Evolutionary conservation across 2,113 vertebrate species (phyloP).

Genomic region (Poeciliopsis turrubarensis): DNA sequence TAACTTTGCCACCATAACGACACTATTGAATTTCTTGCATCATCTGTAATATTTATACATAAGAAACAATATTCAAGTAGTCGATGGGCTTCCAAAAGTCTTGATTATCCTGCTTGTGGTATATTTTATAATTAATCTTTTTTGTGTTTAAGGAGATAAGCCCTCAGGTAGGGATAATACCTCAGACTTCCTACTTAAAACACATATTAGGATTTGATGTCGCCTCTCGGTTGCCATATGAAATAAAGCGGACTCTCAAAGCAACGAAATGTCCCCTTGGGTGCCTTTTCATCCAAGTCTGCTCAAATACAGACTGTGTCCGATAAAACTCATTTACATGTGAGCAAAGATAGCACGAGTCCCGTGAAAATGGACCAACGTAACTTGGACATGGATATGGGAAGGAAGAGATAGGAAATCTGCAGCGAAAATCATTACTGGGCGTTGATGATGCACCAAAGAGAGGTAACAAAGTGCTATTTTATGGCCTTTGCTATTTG

Average conservation of each 20-base stretch:
- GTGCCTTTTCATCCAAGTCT: slow-evolving; percentile 27
- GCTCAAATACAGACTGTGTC: slow-evolving; percentile 13
- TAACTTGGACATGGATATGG: slow-evolving; percentile 23
- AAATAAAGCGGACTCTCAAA: slow-evolving; percentile 67
- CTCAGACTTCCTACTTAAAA: slow-evolving; percentile 37
- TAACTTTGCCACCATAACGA: background rate
- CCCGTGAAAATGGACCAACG: slow-evolving; percentile 21
- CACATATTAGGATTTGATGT: slow-evolving; percentile 54
- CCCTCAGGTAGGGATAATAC: slow-evolving; percentile 22
- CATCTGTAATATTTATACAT: slow-evolving; percentile 9
- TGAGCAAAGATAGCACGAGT: slow-evolving; percentile 14
- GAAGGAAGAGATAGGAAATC: slow-evolving; percentile 31
- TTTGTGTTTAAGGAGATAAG: background rate
- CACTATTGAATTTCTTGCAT: slow-evolving; percentile 5
- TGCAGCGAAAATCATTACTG: slow-evolving; percentile 68
- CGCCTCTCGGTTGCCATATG: slow-evolving; percentile 64
- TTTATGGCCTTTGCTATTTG: slow-evolving; percentile 75
- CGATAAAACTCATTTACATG: slow-evolving; percentile 35
- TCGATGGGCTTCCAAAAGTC: slow-evolving; percentile 4
- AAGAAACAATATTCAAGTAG: background rate
- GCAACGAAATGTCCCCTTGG: slow-evolving; percentile 49
- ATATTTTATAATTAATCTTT: background rate
- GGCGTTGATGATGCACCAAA: slow-evolving; percentile 51
- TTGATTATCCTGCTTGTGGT: background rate
- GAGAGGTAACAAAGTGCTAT: slow-evolving; percentile 64